Base-by-base conservation (phyloP, 2,113 vertebrate species). In the Lasiurus cinereus region DNA sequence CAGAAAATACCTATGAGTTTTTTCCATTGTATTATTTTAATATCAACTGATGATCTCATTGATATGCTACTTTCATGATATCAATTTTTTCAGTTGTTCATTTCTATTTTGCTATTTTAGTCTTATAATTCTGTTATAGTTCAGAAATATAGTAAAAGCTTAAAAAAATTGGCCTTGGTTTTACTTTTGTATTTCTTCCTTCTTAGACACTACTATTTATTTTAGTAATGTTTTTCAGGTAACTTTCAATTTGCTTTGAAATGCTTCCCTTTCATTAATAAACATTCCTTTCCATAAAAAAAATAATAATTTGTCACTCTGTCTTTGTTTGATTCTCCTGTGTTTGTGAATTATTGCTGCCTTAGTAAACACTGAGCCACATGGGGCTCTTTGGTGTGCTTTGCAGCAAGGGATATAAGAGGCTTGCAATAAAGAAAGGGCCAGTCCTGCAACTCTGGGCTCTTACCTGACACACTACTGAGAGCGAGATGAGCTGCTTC, bases 171-270 rank as follows among this genome's bases (percentile, higher is more conserved):
- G 36, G 33, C 48, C 27, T 91, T 86, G 36, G 7, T 59, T 91
- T 95, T 80, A 72, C 21, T 76, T 74, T 83, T 93, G 21, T 7
- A 79, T 67, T 93, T 95, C 21, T 90, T 93, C 50, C 36, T 39
- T 39, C 56, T 43, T 93, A 29, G 6, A 56, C 15, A 80, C 72
- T 24, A 29, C 21, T 46, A 18, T 76, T 90, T 64, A 43, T 90
- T 87, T 33, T 22, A 66, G 14, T 86, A 76, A 67, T 83, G n/a
- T 72, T 70, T 84, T 83, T 46, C 54, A 52, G 56, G 8, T 59
- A 67, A 85, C 2, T 14, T 73, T 67, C 39, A 16, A 33, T 72
- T 78, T 93, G 8, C 73, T 93, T 94, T 93, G 86, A 97, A 91
- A 92, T 70, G 14, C 14, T 91, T 93, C 36, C 48, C 18, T 92